Evolutionary conservation across 2,888 invertebrate species (phyloP), one percentile per base, ranked within the genome.

Genomic region (Muschampia plurimacula): DNA sequence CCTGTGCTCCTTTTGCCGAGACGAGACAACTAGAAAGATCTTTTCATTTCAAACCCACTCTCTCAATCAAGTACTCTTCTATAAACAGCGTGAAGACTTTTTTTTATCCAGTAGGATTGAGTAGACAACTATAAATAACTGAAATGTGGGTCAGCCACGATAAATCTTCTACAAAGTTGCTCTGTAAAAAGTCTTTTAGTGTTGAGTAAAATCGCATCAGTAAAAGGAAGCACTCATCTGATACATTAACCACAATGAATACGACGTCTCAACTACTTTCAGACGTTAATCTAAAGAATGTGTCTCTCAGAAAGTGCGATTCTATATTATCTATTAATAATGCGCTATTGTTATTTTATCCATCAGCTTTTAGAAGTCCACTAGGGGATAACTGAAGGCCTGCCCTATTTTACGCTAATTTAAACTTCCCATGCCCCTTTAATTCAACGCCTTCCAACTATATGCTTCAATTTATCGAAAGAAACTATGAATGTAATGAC

Each of bases 211-310:
- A 70, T 57, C 57, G 64, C 70, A 70, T 70, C 69, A 64, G 55
- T 69, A 44, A 69, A 69, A 69, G 69, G 52, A 69, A 69, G 64
- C 55, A 69, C 52, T 69, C 41, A 10, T 44, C 55, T 55, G 69
- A 64, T 69, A 49, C 69, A 69, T 69, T 69, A 69, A 64, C 63
- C 63, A 64, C 69, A 69, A 69, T 52, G 69, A 64, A 63, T 39
- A 52, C 36, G 52, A 52, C 36, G 52, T 41, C 62, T 57, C 55
- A 41, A 69, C 55, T 73, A 71, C 68, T 72, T 73, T 73, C 65
- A 74, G 60, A 73, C 69, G 73, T 74, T 52, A 32, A 36, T 36
- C 52, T 49, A 12, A 62, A 22, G 36, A 8, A 62, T 28, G 36
- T 62, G 68, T 62, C 68, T 15, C 28, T 44, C 39, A 28, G 41